Evolutionary conservation across 2,113 vertebrate genomes (phyloP).

Genomic region (Talpa occidentalis): DNA sequence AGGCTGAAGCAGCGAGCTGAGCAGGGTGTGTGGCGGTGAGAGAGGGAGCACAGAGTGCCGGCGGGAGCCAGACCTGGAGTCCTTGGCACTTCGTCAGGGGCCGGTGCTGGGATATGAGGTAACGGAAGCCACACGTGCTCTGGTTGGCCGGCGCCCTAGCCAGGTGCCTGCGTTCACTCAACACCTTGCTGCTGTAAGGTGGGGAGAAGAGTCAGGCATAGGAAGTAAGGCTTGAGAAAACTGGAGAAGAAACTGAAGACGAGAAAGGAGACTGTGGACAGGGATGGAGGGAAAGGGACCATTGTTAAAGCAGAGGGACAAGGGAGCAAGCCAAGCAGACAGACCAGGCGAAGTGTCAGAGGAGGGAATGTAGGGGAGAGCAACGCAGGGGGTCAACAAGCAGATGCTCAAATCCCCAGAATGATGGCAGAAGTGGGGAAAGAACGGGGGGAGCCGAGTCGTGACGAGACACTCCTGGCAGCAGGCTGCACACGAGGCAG

Average conservation of each 20-base stretch:
- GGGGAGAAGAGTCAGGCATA: rapidly evolving
- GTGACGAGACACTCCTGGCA: rapidly evolving
- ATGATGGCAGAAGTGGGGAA: not conserved
- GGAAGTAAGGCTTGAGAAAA: not conserved
- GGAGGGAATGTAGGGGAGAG: not conserved
- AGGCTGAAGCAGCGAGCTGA: not conserved
- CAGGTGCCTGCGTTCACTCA: not conserved
- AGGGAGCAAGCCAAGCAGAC: too few relatives aligned
- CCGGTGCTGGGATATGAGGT: not conserved
- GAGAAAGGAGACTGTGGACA: not conserved
- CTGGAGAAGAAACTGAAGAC: not conserved
- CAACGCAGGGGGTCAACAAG: not conserved
- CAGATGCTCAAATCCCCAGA: rapidly evolving
- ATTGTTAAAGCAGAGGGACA: too few relatives aligned
- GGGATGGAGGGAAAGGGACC: not conserved
- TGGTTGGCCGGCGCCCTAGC: not conserved
- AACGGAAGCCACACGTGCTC: not conserved
- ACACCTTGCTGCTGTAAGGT: not conserved
- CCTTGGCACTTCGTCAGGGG: not conserved
- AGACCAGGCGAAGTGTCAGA: not conserved
- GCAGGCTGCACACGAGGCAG: not conserved
- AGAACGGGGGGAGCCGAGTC: not conserved
- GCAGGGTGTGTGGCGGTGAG: not conserved
- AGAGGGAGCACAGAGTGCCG: rapidly evolving
- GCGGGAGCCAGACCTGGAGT: not conserved